A percentile compares a stretch with the other conserved stretches of the same genome.
Evolutionary conservation across 2,113 vertebrate genomes (phyloP).

Genomic region (Grus americana): DNA sequence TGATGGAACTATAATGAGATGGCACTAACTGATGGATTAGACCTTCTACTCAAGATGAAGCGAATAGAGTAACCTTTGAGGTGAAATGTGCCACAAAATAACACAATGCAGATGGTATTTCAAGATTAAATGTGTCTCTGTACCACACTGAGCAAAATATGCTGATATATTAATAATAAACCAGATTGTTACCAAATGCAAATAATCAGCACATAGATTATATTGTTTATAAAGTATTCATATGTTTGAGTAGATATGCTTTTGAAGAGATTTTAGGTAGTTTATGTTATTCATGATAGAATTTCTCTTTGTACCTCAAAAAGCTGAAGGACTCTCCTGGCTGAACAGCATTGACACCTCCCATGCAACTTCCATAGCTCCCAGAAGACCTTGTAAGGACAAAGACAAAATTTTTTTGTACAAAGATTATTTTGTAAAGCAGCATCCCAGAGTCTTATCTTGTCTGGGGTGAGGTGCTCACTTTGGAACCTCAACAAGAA

Average conservation of each 20-base stretch:
- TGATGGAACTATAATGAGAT: slow-evolving; percentile 14
- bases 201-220: not conserved
- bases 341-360: not conserved
- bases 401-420: not conserved
- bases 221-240: not conserved
- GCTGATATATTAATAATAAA: slow-evolving; percentile 9
- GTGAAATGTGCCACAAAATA: slow-evolving; percentile 1
- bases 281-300: not conserved
- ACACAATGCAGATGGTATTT: not conserved
- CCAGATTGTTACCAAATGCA: not conserved
- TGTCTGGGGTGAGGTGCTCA: not conserved
- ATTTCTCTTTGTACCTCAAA: not conserved
- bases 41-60: not conserved
- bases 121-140: not conserved
- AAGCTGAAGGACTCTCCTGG: not conserved
- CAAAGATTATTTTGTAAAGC: not conserved
- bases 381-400: not conserved
- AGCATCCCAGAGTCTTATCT: not conserved
- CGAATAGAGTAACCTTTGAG: slow-evolving; percentile 7
- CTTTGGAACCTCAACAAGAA: not conserved
- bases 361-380: not conserved
- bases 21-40: slow-evolving; percentile 8
- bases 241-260: not conserved
- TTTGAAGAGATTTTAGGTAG: not conserved
- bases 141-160: not conserved